Evolutionary conservation across 2,797 vertebrate genomes (phyloP), one percentile per base, ranked within the genome.

Genomic region (Lacerta viridis): DNA sequence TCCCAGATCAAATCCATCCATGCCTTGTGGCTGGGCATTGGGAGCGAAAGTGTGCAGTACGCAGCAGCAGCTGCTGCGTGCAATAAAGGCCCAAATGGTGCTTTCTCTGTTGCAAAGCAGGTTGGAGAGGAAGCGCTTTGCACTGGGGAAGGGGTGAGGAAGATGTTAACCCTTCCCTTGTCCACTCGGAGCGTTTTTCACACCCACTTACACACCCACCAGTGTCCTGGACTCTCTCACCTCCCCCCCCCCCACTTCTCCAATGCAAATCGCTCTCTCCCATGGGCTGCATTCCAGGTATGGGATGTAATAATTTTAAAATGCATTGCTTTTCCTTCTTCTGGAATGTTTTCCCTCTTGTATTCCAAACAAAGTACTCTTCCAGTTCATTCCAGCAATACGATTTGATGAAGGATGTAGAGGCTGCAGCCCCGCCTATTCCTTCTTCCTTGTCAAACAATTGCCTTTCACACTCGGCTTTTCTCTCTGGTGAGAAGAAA

Each of bases 361-460:
- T 59, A 55, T 84, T 78, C 46, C 27, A 78, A 69, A 59, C 61
- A 84, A 59, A 84, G 46, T 7, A n/a, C 33, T 3, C 20, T 33
- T 41, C 79, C 33, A 59, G 18, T 5, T n/a, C 46, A 71, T 43
- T n/a, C 25, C 64, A 61, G 81, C 46, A 5, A 23, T n/a, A 15
- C 33, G 75, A 33, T 68, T n/a, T 43, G 75, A 59, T 79, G 74
- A 72, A 84, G 33, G 61, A 61, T 61, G 27, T 79, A 15, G 41
- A 78, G 75, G 27, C 7, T 71, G 64, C 75, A 61, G 17, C 76
- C 75, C 41, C 13, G 8, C 66, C 39, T 76, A 46, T 66, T 50
- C 41, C n/a, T 29, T 68, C 71, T 11, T 43, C n/a, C 74, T 83
- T 59, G 74, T 83, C 81, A 88, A 84, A 88, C 43, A 83, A 84